Conservation (phyloP, 2,113 vertebrate species). For the Lasiurus borealis region DNA sequence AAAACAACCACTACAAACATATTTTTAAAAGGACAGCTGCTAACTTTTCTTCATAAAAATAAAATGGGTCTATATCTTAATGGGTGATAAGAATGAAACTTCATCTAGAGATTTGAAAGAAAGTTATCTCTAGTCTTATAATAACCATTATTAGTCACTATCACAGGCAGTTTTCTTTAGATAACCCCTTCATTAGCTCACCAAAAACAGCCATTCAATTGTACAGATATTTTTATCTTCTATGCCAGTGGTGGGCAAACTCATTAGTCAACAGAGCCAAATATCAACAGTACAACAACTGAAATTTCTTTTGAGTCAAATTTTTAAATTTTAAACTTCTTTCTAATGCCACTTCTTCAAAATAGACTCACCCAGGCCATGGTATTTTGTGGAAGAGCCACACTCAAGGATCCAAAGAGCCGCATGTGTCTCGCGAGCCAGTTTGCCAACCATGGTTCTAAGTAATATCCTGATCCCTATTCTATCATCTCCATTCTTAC, state of each 20-base stretch:
- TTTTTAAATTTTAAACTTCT: too few species aligned
- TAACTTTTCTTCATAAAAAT: background rate
- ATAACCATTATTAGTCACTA: background rate
- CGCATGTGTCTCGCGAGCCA: too few species aligned
- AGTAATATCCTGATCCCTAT: background rate
- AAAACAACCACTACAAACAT: constrained; percentile 59
- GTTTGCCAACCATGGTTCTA: background rate
- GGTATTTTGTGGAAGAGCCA: too few species aligned
- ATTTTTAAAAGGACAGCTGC: constrained; percentile 15
- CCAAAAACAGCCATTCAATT: background rate
- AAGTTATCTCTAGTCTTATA: constrained; percentile 36
- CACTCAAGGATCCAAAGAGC: too few species aligned
- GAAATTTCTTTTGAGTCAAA: too few species aligned
- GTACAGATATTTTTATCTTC: constrained; percentile 41
- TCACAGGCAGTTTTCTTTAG: background rate
- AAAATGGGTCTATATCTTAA: background rate
- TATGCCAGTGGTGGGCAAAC: too few species aligned
- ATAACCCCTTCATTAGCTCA: background rate
- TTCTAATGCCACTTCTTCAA: too few species aligned
- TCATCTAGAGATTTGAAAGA: background rate
- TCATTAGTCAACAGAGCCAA: too few species aligned
- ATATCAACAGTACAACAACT: too few species aligned
- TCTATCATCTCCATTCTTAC: background rate
- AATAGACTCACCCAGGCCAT: too few species aligned
- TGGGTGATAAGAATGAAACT: background rate